Evolutionary conservation across 37 sponge, comb jelly and placozoan species (phyloP).

Genomic region (Bolinopsis microptera): DNA sequence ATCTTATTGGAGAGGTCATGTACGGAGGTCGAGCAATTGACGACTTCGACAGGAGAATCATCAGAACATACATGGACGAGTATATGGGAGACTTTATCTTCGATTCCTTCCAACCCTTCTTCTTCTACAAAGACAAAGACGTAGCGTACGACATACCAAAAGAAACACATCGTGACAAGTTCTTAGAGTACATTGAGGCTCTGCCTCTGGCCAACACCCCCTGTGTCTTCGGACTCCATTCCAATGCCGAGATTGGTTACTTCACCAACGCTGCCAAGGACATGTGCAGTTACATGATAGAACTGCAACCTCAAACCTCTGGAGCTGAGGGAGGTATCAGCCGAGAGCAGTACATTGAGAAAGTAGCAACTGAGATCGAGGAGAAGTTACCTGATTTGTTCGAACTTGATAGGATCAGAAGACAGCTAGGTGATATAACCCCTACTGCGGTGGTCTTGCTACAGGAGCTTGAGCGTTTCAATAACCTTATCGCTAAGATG

Average conservation of each 20-base stretch:
- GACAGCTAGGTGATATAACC: constrained; percentile 84
- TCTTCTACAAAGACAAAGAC: constrained; percentile 86
- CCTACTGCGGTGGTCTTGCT: constrained; percentile 94
- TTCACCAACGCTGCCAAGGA: constrained; percentile 91
- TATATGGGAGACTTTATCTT: constrained; percentile 99
- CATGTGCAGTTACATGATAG: constrained; percentile 92
- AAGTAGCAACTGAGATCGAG: constrained; percentile 93
- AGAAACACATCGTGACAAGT: constrained; percentile 73
- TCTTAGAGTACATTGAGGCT: constrained; percentile 84
- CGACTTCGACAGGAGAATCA: constrained; percentile 93
- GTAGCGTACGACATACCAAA: constrained; percentile 92
- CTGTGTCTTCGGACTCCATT: constrained; percentile 97
- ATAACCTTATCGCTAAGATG: constrained; percentile 92
- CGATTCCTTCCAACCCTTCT: constrained; percentile 99
- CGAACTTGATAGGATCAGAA: constrained; percentile 85
- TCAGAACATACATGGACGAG: constrained; percentile 99
- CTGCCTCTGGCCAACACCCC: constrained; percentile 97
- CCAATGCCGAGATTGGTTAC: constrained; percentile 98
- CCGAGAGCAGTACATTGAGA: constrained; percentile 92
- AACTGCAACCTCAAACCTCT: constrained; percentile 95
- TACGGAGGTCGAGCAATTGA: constrained; percentile 99
- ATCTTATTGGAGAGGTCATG: constrained; percentile 99
- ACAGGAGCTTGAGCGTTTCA: constrained; percentile 98
- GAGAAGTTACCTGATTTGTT: constrained; percentile 86
- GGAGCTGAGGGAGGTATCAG: constrained; percentile 79